Evolutionary conservation across 2,113 vertebrate genomes (phyloP).

Genomic region (Myanophis thanlyinensis): DNA sequence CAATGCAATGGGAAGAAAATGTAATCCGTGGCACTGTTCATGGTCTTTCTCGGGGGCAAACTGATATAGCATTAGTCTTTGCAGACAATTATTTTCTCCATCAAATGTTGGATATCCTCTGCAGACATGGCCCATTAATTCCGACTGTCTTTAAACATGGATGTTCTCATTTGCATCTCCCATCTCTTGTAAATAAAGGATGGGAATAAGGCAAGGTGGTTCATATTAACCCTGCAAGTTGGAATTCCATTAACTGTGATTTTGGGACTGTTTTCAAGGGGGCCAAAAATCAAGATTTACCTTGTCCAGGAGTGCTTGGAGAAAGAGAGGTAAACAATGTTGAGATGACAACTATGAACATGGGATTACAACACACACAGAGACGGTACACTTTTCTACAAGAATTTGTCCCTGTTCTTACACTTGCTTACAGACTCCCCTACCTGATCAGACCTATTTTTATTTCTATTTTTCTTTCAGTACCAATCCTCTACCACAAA

Average conservation of each 20-base stretch:
- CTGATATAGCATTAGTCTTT: not conserved
- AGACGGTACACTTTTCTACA: not conserved
- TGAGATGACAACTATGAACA: not conserved
- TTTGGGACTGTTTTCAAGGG: not conserved
- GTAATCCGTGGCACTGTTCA: not conserved
- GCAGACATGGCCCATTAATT: not conserved
- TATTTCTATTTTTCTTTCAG: not conserved
- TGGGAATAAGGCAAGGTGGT: not conserved
- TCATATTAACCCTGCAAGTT: not conserved
- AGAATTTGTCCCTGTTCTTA: not conserved
- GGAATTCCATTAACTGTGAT: not conserved
- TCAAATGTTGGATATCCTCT: not conserved
- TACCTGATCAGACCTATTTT: not conserved
- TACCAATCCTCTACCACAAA: not conserved
- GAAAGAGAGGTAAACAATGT: not conserved
- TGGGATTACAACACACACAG: no score
- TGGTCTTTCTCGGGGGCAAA: not conserved
- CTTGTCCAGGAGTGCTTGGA: not conserved
- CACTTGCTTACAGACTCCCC: not conserved
- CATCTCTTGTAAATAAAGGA: not conserved
- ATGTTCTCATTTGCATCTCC: not conserved
- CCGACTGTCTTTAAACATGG: not conserved
- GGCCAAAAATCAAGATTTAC: not conserved
- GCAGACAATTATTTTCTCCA: not conserved
- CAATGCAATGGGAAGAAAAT: conserved; percentile 37